Evolutionary conservation across 1,140 invertebrate species (phyloP).

Genomic region (Orussus abietinus): DNA sequence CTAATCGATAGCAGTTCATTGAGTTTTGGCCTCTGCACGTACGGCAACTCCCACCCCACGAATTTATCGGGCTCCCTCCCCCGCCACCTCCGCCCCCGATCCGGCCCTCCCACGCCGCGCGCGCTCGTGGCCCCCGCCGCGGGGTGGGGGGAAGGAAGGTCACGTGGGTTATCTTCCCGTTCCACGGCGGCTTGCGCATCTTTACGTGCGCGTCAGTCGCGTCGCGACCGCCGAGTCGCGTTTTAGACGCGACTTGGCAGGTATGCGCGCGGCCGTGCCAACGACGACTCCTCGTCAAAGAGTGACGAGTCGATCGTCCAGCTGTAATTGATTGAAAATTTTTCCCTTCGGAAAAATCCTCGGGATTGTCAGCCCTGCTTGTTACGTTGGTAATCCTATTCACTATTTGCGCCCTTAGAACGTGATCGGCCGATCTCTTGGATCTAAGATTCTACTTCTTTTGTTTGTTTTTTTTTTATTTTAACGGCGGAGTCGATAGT

Average conservation of each 20-base stretch:
- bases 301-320: too few relatives aligned
- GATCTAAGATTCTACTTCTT: too few relatives aligned
- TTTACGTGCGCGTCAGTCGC: slow-evolving; percentile 36
- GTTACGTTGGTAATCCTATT: too few relatives aligned
- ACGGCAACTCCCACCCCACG: slow-evolving; percentile 15
- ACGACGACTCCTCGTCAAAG: too few relatives aligned
- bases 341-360: too few relatives aligned
- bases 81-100: slow-evolving; percentile 5
- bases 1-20: slow-evolving; percentile 49
- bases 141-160: slow-evolving; percentile 24
- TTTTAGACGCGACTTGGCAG: slow-evolving; percentile 41
- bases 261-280: slow-evolving; percentile 15
- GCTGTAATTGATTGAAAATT: too few relatives aligned
- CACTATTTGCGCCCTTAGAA: too few relatives aligned
- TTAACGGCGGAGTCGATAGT: too few relatives aligned
- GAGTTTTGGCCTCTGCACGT: slow-evolving; percentile 36
- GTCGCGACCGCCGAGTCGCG: slow-evolving; percentile 25
- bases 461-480: too few relatives aligned
- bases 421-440: too few relatives aligned
- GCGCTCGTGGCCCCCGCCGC: slow-evolving; percentile 14
- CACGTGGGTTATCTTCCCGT: slow-evolving; percentile 40
- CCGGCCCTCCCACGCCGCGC: slow-evolving; percentile 17
- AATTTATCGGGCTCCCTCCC: slow-evolving; percentile 24
- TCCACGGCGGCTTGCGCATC: slow-evolving; percentile 33
- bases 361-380: too few relatives aligned